These are phyloP conservation scores for Pampusana beccarii DNA, from an alignment of 2,113 vertebrate species.

Conservation along the genomic window DNA sequence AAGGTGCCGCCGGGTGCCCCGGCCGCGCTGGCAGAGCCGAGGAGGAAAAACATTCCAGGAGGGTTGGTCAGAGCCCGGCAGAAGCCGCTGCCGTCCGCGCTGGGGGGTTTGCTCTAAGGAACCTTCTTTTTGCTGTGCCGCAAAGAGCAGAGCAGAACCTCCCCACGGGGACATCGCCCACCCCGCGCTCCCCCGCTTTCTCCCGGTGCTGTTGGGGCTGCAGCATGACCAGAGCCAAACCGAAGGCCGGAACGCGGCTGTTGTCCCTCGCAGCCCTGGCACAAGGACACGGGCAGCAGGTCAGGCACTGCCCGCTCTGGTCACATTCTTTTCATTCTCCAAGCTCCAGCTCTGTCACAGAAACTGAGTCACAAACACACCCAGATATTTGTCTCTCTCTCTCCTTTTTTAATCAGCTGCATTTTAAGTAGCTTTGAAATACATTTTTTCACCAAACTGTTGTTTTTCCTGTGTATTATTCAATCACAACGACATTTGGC, in stretches of 20 bases:
- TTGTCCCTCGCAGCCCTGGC: neutral
- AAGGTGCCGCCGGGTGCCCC: conserved; percentile 2
- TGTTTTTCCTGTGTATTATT: neutral
- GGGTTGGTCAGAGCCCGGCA: neutral
- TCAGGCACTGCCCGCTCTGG: neutral
- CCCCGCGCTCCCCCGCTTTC: too few species aligned
- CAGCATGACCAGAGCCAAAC: too few species aligned
- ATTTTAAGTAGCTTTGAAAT: conserved; percentile 71
- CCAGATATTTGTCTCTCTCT: conserved; percentile 17
- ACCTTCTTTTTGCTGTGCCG: neutral
- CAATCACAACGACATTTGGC: neutral
- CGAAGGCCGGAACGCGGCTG: too few species aligned
- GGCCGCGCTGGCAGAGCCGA: neutral
- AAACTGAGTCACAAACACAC: conserved; percentile 47
- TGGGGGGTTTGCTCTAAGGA: neutral
- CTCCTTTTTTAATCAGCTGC: conserved; percentile 56
- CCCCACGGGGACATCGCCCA: too few species aligned
- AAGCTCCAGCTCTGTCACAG: neutral
- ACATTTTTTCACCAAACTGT: conserved; percentile 43
- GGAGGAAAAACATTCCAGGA: conserved; percentile 26
- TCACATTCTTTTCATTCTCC: conserved; percentile 21
- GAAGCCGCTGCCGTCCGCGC: neutral
- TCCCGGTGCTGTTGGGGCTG: too few species aligned
- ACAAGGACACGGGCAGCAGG: neutral
- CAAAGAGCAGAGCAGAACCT: too few species aligned